Percentiles rank a stretch among this genome's conserved stretches.
phyloP scores from a whole-genome alignment of 2,113 vertebrate genomes.

The Epinephelus cyanopodus region DNA sequence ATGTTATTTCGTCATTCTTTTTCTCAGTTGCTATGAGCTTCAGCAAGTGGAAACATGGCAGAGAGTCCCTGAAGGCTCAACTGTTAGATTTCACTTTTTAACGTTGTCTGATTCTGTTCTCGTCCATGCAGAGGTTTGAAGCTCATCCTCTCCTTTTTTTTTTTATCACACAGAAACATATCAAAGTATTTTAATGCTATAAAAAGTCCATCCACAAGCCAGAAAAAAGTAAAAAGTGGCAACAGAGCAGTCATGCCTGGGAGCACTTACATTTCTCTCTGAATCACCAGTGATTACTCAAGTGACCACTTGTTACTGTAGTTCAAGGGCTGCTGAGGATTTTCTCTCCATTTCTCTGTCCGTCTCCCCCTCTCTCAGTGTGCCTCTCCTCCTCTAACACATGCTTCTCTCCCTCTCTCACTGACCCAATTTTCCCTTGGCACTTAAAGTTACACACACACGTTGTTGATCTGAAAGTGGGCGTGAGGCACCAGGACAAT shows the following conservation, averaged over 20 bases:
- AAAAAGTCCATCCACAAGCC: slow-evolving; percentile 34
- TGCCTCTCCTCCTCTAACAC: slow-evolving; percentile 61
- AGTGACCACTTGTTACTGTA: slow-evolving; percentile 79
- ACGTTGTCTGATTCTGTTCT: neutral
- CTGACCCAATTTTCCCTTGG: slow-evolving; percentile 73
- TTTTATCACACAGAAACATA: slow-evolving; percentile 1
- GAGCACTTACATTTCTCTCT: slow-evolving; percentile 80
- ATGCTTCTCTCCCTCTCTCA: slow-evolving; percentile 58
- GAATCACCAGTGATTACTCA: slow-evolving; percentile 79
- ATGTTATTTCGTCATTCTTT: neutral
- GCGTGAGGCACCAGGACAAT: slow-evolving; percentile 49
- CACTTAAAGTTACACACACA: slow-evolving; percentile 80
- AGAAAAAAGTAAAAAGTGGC: slow-evolving; percentile 42
- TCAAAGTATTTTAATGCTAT: slow-evolving; percentile 31
- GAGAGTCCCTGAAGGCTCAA: neutral
- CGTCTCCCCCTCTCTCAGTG: slow-evolving; percentile 61
- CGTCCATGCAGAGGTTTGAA: slow-evolving; percentile 13
- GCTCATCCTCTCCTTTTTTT: neutral
- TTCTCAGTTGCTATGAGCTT: neutral
- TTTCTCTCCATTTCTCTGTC: slow-evolving; percentile 71
- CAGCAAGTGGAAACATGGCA: slow-evolving; percentile 20
- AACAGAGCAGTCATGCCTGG: slow-evolving; percentile 67
- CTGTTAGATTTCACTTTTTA: neutral
- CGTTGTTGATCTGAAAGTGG: slow-evolving; percentile 61
- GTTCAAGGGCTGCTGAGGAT: slow-evolving; percentile 65